Percentiles rank a stretch among this genome's conserved stretches.
These are phyloP conservation scores for Bhutanitis thaidina DNA, from an alignment of 2,888 invertebrate genomes.

Conservation along the genomic window DNA sequence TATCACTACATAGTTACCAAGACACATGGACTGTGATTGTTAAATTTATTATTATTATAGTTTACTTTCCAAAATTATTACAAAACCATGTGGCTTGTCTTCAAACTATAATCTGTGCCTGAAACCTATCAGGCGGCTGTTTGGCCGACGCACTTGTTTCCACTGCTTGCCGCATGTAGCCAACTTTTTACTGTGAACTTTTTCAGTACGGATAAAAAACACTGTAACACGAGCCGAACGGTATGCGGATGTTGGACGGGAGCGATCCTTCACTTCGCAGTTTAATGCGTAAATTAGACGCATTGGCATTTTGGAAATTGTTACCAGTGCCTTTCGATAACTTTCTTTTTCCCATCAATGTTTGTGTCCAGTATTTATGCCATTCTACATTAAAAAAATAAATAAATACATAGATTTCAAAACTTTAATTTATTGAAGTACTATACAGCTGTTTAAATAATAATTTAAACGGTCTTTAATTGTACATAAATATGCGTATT, in stretches of 20 bases:
- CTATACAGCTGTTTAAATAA: too few species aligned
- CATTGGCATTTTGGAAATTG: constrained; percentile 23
- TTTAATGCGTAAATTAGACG: constrained; percentile 30
- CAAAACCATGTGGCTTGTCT: constrained; percentile 1
- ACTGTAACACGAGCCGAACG: constrained; percentile 64
- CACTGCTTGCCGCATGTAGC: constrained; percentile 39
- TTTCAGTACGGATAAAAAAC: constrained; percentile 50
- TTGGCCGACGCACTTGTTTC: constrained; percentile 56
- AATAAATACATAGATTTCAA: too few species aligned
- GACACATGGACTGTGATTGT: too few species aligned
- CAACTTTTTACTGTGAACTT: constrained; percentile 49
- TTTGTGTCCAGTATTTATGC: too few species aligned
- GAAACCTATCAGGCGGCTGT: constrained; percentile 28
- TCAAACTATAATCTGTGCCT: constrained; percentile 33
- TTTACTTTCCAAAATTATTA: neutral
- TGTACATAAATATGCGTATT: too few species aligned
- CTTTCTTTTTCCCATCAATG: too few species aligned
- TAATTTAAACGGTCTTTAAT: too few species aligned
- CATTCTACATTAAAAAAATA: too few species aligned
- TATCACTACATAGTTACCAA: too few species aligned
- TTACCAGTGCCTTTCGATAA: neutral
- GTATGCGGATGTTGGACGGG: constrained; percentile 62
- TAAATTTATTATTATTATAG: too few species aligned
- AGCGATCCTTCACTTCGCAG: constrained; percentile 29
- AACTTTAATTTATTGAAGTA: too few species aligned